Conservation (phyloP, 2,888 invertebrate species). For the Leptinotarsa juncta region DNA sequence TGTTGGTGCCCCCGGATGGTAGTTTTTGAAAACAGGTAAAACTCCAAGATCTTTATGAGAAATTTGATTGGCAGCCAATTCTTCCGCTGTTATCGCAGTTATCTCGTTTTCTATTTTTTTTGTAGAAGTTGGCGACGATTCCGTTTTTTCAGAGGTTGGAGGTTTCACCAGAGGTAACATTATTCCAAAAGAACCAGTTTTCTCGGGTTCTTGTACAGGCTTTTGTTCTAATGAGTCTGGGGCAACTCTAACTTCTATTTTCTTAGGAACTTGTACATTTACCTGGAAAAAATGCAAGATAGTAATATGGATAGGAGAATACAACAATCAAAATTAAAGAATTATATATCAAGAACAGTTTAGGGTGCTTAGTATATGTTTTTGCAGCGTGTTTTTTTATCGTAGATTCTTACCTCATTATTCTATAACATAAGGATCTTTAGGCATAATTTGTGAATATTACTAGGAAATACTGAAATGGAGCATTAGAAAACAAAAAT, state of each 20-base stretch:
- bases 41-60: conserved; percentile 77
- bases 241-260: conserved; percentile 69
- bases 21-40: conserved; percentile 87
- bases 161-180: conserved; percentile 50
- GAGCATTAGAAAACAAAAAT: no score
- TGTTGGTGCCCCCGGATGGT: conserved; percentile 83
- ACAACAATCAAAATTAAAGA: no score
- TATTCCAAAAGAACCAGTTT: conserved; percentile 57
- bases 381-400: no score
- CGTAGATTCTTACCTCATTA: no score
- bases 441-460: no score
- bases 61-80: conserved; percentile 77
- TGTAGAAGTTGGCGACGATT: conserved; percentile 33
- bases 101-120: conserved; percentile 49
- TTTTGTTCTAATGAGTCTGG: conserved; percentile 53
- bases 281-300: conserved; percentile 42
- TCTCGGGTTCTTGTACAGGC: conserved; percentile 34
- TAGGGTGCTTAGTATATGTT: no score
- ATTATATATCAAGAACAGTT: no score
- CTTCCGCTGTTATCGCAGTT: conserved; percentile 71
- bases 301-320: no score
- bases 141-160: conserved; percentile 33
- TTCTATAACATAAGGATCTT: no score
- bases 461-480: no score
- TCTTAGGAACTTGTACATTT: conserved; percentile 63